Conservation (phyloP, 2,113 vertebrate genomes). For the Brachypteracias leptosomus region DNA sequence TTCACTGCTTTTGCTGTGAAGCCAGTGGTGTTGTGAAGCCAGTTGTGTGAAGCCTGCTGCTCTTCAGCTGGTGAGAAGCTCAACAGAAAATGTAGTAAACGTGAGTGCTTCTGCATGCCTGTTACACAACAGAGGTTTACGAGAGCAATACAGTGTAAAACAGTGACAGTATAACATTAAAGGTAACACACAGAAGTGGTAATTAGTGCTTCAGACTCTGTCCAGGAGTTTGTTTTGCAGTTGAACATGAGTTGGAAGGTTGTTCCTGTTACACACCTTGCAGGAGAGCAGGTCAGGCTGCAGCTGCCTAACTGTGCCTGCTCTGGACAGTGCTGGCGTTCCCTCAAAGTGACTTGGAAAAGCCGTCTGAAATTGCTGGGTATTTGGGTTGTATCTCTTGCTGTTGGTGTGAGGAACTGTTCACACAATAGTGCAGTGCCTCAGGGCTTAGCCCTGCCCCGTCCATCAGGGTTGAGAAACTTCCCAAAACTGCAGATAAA, state of each 20-base stretch:
- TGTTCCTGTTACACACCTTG: neutral
- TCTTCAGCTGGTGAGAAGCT: neutral
- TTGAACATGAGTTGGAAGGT: neutral
- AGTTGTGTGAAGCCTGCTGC: neutral
- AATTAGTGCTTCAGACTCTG: neutral
- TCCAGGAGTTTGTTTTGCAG: neutral
- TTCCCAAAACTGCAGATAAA: conserved; percentile 8
- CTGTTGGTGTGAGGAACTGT: neutral
- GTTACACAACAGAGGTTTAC: neutral
- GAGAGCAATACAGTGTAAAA: neutral
- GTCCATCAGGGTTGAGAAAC: neutral
- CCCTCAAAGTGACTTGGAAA: neutral
- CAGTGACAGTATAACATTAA: neutral
- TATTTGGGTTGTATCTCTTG: neutral
- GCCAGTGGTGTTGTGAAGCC: neutral
- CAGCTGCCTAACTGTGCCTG: neutral
- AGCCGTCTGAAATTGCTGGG: neutral
- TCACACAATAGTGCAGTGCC: neutral
- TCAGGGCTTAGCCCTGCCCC: neutral
- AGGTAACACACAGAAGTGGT: neutral
- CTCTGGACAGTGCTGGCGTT: neutral
- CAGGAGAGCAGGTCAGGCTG: neutral
- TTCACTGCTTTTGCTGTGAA: neutral
- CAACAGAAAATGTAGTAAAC: neutral
- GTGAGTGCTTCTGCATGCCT: fast-evolving